A percentile compares a stretch with the other conserved stretches of the same genome.
Conservation (phyloP, 2,888 invertebrate genomes). For the Melipona bicolor region DNA sequence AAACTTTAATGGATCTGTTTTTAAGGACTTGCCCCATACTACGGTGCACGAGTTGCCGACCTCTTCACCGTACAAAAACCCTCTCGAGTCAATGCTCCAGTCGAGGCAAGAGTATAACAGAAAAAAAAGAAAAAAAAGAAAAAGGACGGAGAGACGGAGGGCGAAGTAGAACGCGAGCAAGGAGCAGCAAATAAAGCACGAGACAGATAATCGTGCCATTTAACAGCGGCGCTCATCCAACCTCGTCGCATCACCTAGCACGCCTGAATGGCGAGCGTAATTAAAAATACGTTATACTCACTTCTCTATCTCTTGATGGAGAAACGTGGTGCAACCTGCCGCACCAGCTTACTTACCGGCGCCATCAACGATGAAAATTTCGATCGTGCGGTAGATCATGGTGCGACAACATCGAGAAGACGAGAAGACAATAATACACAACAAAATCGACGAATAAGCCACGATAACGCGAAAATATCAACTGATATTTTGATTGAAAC, state of each 20-base stretch:
- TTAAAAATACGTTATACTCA: slow-evolving; percentile 33
- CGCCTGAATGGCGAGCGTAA: slow-evolving; percentile 29
- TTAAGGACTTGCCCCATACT: slow-evolving; percentile 67
- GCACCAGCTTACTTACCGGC: background rate
- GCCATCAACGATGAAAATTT: background rate
- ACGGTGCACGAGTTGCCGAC: slow-evolving; percentile 66
- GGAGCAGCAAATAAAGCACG: slow-evolving; percentile 65
- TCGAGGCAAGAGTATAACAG: slow-evolving; percentile 55
- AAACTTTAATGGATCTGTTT: slow-evolving; percentile 82
- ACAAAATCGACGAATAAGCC: background rate
- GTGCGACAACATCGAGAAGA: background rate
- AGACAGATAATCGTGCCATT: slow-evolving; percentile 73
- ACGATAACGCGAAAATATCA: slow-evolving; percentile 3
- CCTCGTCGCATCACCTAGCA: slow-evolving; percentile 22
- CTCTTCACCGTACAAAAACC: slow-evolving; percentile 71
- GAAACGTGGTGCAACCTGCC: slow-evolving; percentile 7
- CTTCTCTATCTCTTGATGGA: slow-evolving; percentile 8
- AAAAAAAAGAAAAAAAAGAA: slow-evolving; percentile 32
- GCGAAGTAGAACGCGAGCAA: slow-evolving; percentile 61
- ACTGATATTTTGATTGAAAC: slow-evolving; percentile 9
- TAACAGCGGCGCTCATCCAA: slow-evolving; percentile 69
- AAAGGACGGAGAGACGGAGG: slow-evolving; percentile 47
- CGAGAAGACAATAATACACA: background rate
- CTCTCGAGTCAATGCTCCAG: slow-evolving; percentile 71
- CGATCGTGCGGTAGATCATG: background rate